Conservation (phyloP, 2,888 invertebrate species). For the Platycheirus albimanus region DNA sequence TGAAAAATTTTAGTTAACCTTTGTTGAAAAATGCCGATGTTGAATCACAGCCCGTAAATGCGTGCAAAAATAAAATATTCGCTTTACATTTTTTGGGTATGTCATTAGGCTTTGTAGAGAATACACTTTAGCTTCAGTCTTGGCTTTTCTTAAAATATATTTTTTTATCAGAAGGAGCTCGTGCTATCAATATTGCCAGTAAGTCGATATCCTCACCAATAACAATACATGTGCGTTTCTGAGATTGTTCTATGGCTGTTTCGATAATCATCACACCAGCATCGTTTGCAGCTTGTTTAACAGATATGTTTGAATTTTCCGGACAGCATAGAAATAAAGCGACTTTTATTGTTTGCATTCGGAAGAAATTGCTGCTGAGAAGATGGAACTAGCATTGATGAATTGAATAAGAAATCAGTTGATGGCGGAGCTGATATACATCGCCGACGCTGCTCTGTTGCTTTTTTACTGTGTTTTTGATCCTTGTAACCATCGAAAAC, state of each 20-base stretch:
- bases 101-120: slow-evolving; percentile 74
- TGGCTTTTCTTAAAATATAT: slow-evolving; percentile 76
- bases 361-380: slow-evolving; percentile 26
- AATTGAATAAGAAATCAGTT: background rate
- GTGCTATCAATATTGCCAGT: slow-evolving; percentile 75
- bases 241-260: slow-evolving; percentile 68
- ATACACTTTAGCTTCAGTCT: slow-evolving; percentile 75
- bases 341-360: slow-evolving; percentile 33
- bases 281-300: slow-evolving; percentile 33
- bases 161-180: slow-evolving; percentile 70
- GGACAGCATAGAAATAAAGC: slow-evolving; percentile 28
- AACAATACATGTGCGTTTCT: slow-evolving; percentile 74
- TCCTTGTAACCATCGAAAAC: no score
- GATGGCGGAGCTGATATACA: background rate
- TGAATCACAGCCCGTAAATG: slow-evolving; percentile 29
- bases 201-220: slow-evolving; percentile 78
- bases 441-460: no score
- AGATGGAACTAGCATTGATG: background rate
- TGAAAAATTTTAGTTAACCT: slow-evolving; percentile 8
- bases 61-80: slow-evolving; percentile 32
- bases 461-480: no score
- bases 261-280: slow-evolving; percentile 66
- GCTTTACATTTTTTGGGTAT: slow-evolving; percentile 71
- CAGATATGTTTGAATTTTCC: background rate
- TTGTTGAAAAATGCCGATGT: slow-evolving; percentile 26